Conservation (phyloP, 2,888 invertebrate species). For the Sinodicranocentrus sp. region DNA sequence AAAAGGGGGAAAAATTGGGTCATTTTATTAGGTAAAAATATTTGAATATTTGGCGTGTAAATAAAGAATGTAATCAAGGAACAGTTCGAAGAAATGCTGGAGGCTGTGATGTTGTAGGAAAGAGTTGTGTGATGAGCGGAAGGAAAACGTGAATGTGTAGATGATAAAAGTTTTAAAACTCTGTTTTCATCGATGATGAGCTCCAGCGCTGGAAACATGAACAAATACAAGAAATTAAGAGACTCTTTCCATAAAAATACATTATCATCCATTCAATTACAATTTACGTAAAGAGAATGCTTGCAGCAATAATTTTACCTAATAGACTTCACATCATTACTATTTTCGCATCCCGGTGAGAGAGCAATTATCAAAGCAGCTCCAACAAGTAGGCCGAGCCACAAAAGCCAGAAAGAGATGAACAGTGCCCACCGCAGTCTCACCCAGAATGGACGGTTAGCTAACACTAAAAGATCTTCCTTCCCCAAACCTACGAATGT, state of each 20-base stretch:
- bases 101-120: too few species aligned
- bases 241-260: background rate
- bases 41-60: too few species aligned
- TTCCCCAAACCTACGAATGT: slow-evolving; percentile 45
- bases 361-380: slow-evolving; percentile 50
- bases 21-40: too few species aligned
- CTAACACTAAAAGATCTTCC: slow-evolving; percentile 34
- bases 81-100: too few species aligned
- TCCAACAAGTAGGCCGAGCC: slow-evolving; percentile 39
- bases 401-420: slow-evolving; percentile 35
- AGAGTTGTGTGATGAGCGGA: too few species aligned
- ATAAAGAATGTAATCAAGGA: too few species aligned
- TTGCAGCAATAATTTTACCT: background rate
- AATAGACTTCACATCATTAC: background rate
- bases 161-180: background rate
- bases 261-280: too few species aligned
- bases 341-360: slow-evolving; percentile 31
- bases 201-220: background rate
- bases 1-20: too few species aligned
- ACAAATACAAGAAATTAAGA: background rate
- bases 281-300: background rate
- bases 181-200: background rate
- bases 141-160: background rate
- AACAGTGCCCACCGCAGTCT: slow-evolving; percentile 36
- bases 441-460: slow-evolving; percentile 40